phyloP scores from a whole-genome alignment of 2,888 invertebrate genomes.

The Lutraria lutraria region DNA sequence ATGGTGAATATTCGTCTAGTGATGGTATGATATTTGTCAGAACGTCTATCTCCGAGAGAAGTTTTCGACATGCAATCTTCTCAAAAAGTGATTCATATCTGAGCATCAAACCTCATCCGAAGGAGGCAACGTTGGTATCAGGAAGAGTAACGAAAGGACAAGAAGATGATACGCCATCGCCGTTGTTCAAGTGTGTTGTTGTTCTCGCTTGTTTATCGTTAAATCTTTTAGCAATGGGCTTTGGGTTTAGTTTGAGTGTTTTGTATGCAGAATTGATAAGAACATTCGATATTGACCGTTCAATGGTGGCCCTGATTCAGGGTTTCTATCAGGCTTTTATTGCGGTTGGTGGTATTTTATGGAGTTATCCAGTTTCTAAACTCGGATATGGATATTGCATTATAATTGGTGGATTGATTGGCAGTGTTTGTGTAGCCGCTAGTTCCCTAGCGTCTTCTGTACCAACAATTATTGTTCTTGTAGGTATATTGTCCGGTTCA shows the following conservation, averaged over 20 bases:
- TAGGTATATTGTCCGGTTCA: constrained; percentile 34
- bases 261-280: constrained; percentile 41
- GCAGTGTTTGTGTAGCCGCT: constrained; percentile 30
- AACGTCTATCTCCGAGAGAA: too few relatives aligned
- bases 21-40: too few relatives aligned
- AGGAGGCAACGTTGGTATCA: background rate
- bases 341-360: constrained; percentile 40
- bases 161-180: background rate
- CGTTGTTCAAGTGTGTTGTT: constrained; percentile 16
- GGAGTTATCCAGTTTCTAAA: constrained; percentile 47
- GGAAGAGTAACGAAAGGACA: background rate
- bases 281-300: constrained; percentile 24
- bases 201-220: constrained; percentile 30
- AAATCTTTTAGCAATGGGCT: constrained; percentile 40
- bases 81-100: background rate
- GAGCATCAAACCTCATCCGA: background rate
- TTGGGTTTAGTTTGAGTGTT: constrained; percentile 43
- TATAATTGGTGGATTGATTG: constrained; percentile 33
- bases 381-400: constrained; percentile 40
- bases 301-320: constrained; percentile 39
- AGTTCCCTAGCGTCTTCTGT: constrained; percentile 35
- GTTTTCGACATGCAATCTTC: too few relatives aligned
- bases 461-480: constrained; percentile 39
- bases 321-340: constrained; percentile 42
- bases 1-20: too few relatives aligned